Base-by-base conservation (phyloP, 2,797 vertebrate species). In the Microctenopoma steveboyesi region DNA sequence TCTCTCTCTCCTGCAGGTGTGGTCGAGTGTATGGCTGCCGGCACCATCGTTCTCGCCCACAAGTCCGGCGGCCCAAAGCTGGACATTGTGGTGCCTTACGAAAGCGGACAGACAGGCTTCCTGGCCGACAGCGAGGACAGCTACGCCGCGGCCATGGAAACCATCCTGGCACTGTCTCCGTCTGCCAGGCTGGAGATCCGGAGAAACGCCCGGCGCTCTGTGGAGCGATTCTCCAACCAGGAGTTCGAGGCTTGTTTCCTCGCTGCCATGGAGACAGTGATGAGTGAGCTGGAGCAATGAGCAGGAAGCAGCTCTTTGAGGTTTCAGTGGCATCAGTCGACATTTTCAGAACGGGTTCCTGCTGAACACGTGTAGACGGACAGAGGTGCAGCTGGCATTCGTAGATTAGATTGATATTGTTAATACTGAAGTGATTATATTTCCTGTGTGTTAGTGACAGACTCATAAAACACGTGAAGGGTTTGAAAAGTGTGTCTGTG, bases 1-100 rank as follows among this genome's bases (percentile, higher is more conserved):
- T 45, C 62, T 9, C 14, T 40, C 18, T 33, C 28, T 60, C 39
- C n/a, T 60, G 7, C 87, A 99, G 97, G 97, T 69, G 91, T 98
- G 28, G 97, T 98, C 56, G 97, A 98, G 90, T 98, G 97, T 64
- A 99, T 99, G 97, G 97, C 97, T 25, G 97, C 97, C 14, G 97
- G 97, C 49, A 95, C 95, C n/a, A 75, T 98, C 14, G 92, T 97
- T 77, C 93, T 99, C 30, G 96, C 97, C 63, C 96, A 98, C 81
- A 94, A 95, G 73, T 98, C 97, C 0, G 97, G 97, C 1, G 97
- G 97, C 15, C 97, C 97, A 0, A 96, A 95, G 85, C 72, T 97
- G 42, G 97, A 99, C 82, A 98, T 99, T 0, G 96, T 99, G 56
- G 78, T 97, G 0, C 94, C 95, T 0, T 89, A 94, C 0, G 93